Conservation (phyloP, 2,888 invertebrate genomes). For the Rotaria magnacalcarata region DNA sequence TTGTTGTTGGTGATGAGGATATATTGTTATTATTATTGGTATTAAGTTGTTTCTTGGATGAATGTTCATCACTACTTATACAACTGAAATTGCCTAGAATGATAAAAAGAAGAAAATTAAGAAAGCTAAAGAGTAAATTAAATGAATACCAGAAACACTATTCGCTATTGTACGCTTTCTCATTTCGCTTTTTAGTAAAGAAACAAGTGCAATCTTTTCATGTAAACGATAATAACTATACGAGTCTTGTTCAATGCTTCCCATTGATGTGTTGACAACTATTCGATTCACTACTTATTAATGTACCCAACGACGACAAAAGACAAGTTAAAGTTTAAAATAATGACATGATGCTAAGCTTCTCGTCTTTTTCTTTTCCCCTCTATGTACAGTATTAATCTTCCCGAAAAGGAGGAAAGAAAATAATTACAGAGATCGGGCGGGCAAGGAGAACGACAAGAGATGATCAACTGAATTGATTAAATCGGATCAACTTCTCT, state of each 20-base stretch:
- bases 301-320: too few species aligned
- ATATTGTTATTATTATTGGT: neutral
- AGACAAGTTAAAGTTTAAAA: slow-evolving; percentile 28
- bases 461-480: slow-evolving; percentile 20
- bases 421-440: slow-evolving; percentile 12
- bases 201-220: slow-evolving; percentile 6
- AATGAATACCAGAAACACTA: neutral
- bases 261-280: neutral
- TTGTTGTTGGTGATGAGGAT: neutral
- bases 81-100: neutral
- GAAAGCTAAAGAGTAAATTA: neutral
- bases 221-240: neutral
- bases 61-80: neutral
- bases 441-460: neutral
- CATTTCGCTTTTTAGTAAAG: neutral
- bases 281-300: neutral
- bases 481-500: slow-evolving; percentile 10
- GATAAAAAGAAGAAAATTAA: neutral
- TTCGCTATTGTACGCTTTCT: neutral
- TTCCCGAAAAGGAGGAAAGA: neutral
- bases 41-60: neutral
- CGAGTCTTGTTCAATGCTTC: neutral
- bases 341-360: slow-evolving; percentile 26
- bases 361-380: neutral
- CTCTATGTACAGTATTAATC: slow-evolving; percentile 29